A percentile compares a stretch with the other conserved stretches of the same genome.
phyloP scores from a whole-genome alignment of 2,113 vertebrate species.

The Okapia johnstoni region DNA sequence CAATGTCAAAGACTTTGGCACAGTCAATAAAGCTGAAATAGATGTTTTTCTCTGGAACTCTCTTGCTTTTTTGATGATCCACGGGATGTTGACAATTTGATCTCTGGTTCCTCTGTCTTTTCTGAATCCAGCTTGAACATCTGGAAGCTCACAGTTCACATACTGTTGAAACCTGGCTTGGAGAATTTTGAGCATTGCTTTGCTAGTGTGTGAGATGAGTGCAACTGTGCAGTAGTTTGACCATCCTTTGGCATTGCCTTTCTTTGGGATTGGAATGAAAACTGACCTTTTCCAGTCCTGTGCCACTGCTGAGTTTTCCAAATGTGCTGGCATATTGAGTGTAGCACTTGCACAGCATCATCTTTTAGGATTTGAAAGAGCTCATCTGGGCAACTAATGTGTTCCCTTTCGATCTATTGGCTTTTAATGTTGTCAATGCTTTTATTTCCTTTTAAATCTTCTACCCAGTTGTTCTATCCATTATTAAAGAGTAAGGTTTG shows the following conservation, averaged over 20 bases:
- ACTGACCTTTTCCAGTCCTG: neutral
- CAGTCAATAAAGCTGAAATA: neutral
- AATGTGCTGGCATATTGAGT: neutral
- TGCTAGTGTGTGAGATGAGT: neutral
- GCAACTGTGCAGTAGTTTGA: neutral
- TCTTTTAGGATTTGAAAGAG: neutral
- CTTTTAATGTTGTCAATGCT: neutral
- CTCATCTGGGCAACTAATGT: neutral
- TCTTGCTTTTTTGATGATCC: rapidly evolving
- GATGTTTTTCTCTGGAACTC: neutral
- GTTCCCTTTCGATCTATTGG: neutral
- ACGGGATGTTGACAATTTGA: neutral
- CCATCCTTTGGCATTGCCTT: neutral
- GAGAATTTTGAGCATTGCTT: neutral
- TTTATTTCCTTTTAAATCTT: neutral
- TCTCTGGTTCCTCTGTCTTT: neutral
- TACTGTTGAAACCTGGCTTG: neutral
- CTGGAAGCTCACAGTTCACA: neutral
- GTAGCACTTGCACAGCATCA: neutral
- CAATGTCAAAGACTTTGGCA: neutral
- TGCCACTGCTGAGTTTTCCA: neutral
- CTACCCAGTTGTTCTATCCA: neutral
- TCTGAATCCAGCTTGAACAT: neutral
- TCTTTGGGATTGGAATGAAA: neutral
- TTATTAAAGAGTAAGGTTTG: neutral